Evolutionary conservation across 2,888 invertebrate genomes (phyloP).

Genomic region (Erannis defoliaria): DNA sequence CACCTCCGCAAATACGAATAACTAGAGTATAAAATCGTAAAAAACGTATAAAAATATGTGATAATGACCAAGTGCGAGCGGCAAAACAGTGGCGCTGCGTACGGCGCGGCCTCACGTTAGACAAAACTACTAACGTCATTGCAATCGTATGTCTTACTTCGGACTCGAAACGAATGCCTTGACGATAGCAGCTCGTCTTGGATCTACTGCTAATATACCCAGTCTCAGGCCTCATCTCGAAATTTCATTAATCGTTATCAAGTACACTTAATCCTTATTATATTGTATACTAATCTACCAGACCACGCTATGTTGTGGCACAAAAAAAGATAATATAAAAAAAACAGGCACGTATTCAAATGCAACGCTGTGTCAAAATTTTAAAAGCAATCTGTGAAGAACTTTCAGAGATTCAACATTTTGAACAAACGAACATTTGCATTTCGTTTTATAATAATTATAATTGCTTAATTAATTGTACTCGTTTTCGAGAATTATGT

Average conservation of each 20-base stretch:
- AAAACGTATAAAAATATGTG: constrained; percentile 34
- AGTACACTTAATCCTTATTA: neutral
- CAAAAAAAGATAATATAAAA: no score
- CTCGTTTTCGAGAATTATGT: neutral
- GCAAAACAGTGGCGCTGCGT: constrained; percentile 17
- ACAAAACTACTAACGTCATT: neutral
- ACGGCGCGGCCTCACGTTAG: neutral
- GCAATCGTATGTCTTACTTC: neutral
- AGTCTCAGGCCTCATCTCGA: neutral
- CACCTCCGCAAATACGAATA: constrained; percentile 1
- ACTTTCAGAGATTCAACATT: no score
- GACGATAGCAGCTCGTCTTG: neutral
- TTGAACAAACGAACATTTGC: no score
- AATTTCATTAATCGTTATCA: neutral
- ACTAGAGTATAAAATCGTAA: constrained; percentile 31
- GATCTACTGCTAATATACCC: neutral
- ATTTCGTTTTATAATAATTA: no score
- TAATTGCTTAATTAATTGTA: no score
- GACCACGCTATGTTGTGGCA: no score
- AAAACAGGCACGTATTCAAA: no score
- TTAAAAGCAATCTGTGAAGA: no score
- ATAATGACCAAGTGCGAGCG: constrained; percentile 8
- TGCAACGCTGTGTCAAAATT: no score
- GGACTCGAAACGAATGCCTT: neutral
- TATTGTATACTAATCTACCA: no score